Evolutionary conservation across 2,888 invertebrate genomes (phyloP).

Genomic region (Galerucella nymphaeae): DNA sequence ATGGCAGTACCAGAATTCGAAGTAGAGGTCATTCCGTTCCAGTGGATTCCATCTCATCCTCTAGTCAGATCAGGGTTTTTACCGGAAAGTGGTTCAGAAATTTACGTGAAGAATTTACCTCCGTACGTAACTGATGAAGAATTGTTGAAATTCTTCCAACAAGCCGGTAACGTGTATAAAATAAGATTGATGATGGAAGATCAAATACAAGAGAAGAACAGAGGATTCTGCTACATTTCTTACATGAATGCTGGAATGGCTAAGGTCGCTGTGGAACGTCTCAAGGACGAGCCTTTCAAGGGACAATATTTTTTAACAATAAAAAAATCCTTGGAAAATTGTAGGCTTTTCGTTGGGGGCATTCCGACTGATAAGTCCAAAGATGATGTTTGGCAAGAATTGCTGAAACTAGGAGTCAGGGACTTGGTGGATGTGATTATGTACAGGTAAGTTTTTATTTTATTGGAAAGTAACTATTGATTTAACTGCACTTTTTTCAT

Average conservation of each 20-base stretch:
- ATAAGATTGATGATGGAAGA: conserved; percentile 82
- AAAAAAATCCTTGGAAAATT: conserved; percentile 51
- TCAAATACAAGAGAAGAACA: conserved; percentile 10
- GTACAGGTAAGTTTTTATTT: conserved; percentile 63
- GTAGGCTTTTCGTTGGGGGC: conserved; percentile 56
- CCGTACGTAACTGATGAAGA: conserved; percentile 79
- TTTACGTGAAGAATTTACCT: conserved; percentile 81
- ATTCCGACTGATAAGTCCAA: conserved; percentile 68
- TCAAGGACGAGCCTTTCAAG: conserved; percentile 35
- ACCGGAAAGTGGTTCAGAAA: conserved; percentile 76
- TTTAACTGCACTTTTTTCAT: no score
- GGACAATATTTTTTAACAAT: conserved; percentile 67
- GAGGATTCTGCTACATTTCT: conserved; percentile 72
- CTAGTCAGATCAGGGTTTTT: conserved; percentile 66
- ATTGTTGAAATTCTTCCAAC: conserved; percentile 75
- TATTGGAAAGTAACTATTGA: no score
- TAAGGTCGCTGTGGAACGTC: conserved; percentile 56
- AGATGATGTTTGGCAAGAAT: conserved; percentile 72
- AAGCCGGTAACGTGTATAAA: conserved; percentile 75
- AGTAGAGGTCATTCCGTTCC: conserved; percentile 55
- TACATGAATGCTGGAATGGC: conserved; percentile 71
- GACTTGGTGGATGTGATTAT: conserved; percentile 69
- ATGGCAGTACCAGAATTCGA: conserved; percentile 5
- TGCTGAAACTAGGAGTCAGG: conserved; percentile 62
- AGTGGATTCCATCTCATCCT: conserved; percentile 78